A percentile compares a stretch with the other conserved stretches of the same genome.
These are phyloP conservation scores for Nothura maculosa DNA, from an alignment of 2,797 vertebrate species.

Conservation along the genomic window DNA sequence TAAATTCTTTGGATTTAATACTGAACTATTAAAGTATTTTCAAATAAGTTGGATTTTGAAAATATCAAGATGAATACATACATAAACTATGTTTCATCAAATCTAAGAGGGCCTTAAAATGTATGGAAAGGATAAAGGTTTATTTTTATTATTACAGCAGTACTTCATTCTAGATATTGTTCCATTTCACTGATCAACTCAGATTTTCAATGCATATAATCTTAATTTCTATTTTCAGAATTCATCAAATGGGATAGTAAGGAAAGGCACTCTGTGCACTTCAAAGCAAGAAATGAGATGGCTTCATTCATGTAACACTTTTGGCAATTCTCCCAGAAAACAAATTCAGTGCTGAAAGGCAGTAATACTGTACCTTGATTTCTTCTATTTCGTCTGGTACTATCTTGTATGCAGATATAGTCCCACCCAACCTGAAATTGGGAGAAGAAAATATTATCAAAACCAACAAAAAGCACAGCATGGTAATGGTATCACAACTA, in stretches of 20 bases:
- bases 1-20: not conserved
- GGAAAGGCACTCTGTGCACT: not conserved
- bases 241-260: not conserved
- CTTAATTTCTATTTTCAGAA: not conserved
- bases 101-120: not conserved
- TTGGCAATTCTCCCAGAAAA: slow-evolving; percentile 14
- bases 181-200: not conserved
- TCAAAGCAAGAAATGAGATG: not conserved
- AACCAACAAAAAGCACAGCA: slow-evolving; percentile 21
- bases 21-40: not conserved
- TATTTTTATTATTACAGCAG: not conserved
- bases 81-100: not conserved
- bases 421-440: slow-evolving; percentile 94
- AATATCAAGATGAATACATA: not conserved
- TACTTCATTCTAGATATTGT: not conserved
- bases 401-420: slow-evolving; percentile 98
- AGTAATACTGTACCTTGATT: slow-evolving; percentile 92
- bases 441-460: slow-evolving; percentile 77
- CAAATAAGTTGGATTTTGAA: not conserved
- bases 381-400: slow-evolving; percentile 98
- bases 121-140: not conserved
- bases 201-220: not conserved
- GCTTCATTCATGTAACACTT: not conserved
- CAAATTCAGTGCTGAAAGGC: slow-evolving; percentile 45
- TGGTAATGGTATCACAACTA: not conserved